phyloP scores from a whole-genome alignment of 2,113 vertebrate species.

The Pica pica region DNA sequence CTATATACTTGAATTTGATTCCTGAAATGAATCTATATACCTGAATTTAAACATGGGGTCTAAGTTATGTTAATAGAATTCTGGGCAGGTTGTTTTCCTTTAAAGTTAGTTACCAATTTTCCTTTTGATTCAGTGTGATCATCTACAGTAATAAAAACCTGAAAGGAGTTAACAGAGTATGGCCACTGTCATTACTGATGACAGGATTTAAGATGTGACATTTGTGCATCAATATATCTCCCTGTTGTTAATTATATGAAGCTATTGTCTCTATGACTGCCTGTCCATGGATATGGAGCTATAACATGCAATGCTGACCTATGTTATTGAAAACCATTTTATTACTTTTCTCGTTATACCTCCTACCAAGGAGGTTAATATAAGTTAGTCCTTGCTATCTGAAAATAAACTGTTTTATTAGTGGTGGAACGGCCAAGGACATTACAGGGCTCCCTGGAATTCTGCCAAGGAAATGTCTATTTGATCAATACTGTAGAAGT shows the following conservation, averaged over 20 bases:
- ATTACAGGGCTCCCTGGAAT: neutral
- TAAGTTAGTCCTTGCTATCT: neutral
- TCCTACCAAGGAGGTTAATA: too few species aligned
- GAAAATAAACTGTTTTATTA: neutral
- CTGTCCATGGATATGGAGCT: neutral
- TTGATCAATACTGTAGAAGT: neutral
- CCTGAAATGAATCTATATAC: neutral
- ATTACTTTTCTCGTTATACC: neutral
- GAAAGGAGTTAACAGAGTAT: neutral
- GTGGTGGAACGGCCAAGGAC: neutral
- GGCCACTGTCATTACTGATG: neutral
- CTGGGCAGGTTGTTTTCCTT: neutral
- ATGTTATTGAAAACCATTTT: accelerated
- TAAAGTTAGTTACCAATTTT: neutral
- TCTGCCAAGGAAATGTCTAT: neutral
- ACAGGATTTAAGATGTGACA: neutral
- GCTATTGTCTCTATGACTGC: neutral
- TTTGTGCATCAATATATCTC: neutral
- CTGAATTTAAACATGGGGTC: accelerated
- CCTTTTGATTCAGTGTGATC: neutral
- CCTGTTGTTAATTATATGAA: neutral
- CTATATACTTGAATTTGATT: too few species aligned
- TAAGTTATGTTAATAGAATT: neutral
- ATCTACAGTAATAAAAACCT: neutral
- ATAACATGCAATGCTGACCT: neutral